phyloP scores from a whole-genome alignment of 1,140 invertebrate genomes.

The Rhagoletis zephyria region DNA sequence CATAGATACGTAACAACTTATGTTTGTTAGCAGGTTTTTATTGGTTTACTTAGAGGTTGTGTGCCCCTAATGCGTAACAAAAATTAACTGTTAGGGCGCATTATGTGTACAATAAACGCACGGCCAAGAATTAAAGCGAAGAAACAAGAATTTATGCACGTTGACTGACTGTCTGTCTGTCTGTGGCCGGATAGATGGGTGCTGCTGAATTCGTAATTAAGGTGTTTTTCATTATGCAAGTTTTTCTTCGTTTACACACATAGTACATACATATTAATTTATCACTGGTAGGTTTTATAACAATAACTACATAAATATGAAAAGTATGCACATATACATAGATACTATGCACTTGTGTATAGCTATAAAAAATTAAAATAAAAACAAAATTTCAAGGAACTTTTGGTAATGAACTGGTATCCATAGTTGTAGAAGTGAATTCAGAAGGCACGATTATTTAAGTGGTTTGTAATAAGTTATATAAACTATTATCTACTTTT shows the following conservation, averaged over 20 bases:
- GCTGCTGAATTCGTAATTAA: not conserved
- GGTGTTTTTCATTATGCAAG: not conserved
- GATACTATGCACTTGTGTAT: too few species aligned
- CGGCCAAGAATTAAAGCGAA: constrained; percentile 11
- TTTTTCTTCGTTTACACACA: not conserved
- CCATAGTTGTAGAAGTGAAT: too few species aligned
- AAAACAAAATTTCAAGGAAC: too few species aligned
- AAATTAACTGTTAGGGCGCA: constrained; percentile 37
- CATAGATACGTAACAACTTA: not conserved
- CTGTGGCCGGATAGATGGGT: not conserved
- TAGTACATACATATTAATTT: too few species aligned
- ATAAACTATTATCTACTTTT: too few species aligned
- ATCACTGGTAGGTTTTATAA: too few species aligned
- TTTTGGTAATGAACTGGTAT: too few species aligned
- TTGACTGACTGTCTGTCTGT: not conserved
- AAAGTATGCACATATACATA: too few species aligned
- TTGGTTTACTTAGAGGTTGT: not conserved
- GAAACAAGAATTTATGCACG: constrained; percentile 26
- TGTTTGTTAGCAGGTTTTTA: not conserved
- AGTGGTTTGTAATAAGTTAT: too few species aligned
- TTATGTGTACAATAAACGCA: constrained; percentile 17
- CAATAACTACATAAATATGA: too few species aligned
- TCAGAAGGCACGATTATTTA: too few species aligned
- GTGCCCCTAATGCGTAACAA: constrained; percentile 27
- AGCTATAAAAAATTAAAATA: too few species aligned